Evolutionary conservation across 2,888 invertebrate genomes (phyloP), one percentile per base, ranked within the genome.

Genomic region (Amphipoea oculea): DNA sequence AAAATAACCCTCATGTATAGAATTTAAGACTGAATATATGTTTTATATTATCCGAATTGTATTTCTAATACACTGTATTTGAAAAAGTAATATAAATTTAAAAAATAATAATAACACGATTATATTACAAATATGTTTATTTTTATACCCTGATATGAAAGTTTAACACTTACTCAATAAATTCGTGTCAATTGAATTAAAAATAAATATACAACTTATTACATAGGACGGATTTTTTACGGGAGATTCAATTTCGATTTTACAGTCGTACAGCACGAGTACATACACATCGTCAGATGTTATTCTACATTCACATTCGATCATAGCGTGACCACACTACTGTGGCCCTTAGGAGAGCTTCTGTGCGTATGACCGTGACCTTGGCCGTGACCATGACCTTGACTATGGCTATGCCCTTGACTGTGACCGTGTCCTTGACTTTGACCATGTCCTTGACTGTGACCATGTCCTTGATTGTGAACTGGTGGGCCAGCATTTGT

Each of bases 251-350:
- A 73, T 78, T 79, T 76, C 36, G 45, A 78, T 84, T 81, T 78
- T 72, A 72, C 51, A 78, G 42, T 40, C 51, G 6, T 74, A 62
- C 66, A 62, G 20, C 36, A 36, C 40, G 23, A 48, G 14, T 68
- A 48, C n/a, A 76, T 67, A 65, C 65, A 60, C 63, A 73, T 73
- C n/a, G 14, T 45, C n/a, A 66, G 57, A 81, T 62, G 12, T 51
- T 45, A 60, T 67, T 62, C 51, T 60, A 78, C 7, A 78, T 65
- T 69, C 48, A 51, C 23, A 17, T 84, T 67, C 40, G 20, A 84
- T 95, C 92, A 96, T 79, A 96, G 94, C 54, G 94, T 94, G 76
- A 95, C 95, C 20, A 96, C 92, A 84, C 92, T 94, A 78, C 92
- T 94, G 83, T 94, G 86, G 54, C 66, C 66, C 68, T 86, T 86